Base-by-base conservation (phyloP, 1,140 invertebrate genomes). In the Temnothorax curvispinosus region DNA sequence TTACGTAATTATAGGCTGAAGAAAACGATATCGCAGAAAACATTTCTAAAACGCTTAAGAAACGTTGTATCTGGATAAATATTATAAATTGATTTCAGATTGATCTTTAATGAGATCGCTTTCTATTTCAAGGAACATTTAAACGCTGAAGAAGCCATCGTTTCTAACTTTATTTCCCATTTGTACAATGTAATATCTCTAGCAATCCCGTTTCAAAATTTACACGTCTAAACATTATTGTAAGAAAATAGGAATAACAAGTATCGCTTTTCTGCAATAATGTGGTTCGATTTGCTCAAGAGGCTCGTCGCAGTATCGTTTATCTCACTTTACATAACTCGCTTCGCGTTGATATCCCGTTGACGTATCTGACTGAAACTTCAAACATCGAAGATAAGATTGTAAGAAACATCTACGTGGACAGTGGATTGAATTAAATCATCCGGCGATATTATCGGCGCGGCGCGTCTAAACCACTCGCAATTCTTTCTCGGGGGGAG, bases 361-460 rank as follows among this genome's bases (percentile, higher is more conserved):
- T 6, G n/a, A 41, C 21, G 3, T 60, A 44, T 64, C 21, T 77
- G 41, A 35, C 13, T 41, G 54, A 44, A 41, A 18, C 35, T 74
- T 76, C 54, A 41, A 62, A 77, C 56, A 47, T 7, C n/a, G 18
- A 8, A 62, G 21, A 77, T 74, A 74, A 74, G 71, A 54, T 77
- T 44, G 4, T 38, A 38, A 52, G 76, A 80, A 62, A 62, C 38
- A n/a, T 35, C 21, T 5, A 56, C 72, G 6, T 60, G 38, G 58
- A 78, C n/a, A 67, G 32, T 15, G 47, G 38, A 67, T 78, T 21
- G 58, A 80, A 67, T 80, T 80, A 80, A 80, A 67, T 80, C 62
- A 80, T 80, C n/a, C 32, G n/a, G 35, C 69, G 47, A 50, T 78
- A n/a, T 71, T 84, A 86, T 89, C 87, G 67, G 56, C 65, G 52